phyloP scores from a whole-genome alignment of 2,797 vertebrate genomes.

The Sus cebifrons region DNA sequence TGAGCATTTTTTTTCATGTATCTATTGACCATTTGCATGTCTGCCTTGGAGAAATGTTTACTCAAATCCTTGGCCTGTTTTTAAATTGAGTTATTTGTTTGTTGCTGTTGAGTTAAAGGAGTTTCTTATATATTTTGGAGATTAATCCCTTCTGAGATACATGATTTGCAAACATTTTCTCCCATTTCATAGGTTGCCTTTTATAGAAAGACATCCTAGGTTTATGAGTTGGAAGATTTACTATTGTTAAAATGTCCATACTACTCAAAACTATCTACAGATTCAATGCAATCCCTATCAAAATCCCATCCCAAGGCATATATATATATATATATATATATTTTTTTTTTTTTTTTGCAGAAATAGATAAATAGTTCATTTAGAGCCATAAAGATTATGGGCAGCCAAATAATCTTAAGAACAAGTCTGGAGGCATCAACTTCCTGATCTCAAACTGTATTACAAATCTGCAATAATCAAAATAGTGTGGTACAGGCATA shows the following conservation, averaged over 20 bases:
- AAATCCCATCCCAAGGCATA: not conserved
- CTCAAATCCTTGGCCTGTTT: not conserved
- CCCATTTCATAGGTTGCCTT: not conserved
- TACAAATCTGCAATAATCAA: not conserved
- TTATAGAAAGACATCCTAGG: not conserved
- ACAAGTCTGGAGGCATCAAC: not conserved
- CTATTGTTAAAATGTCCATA: not conserved
- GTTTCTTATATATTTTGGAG: not conserved
- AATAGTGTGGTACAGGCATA: not conserved
- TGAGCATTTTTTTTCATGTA: not conserved
- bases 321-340: too few relatives aligned
- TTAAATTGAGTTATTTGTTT: constrained; percentile 4
- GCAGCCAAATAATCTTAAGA: not conserved
- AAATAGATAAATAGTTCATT: not conserved
- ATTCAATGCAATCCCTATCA: not conserved
- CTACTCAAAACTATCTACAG: not conserved
- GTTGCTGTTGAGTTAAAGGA: not conserved
- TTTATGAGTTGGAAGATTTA: not conserved
- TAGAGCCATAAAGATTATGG: not conserved
- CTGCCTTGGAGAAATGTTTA: not conserved
- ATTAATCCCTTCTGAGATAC: not conserved
- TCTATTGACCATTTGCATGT: not conserved
- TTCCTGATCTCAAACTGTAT: not conserved
- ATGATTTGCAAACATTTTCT: constrained; percentile 38
- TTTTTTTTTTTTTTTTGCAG: not conserved